Evolutionary conservation across 2,888 invertebrate genomes (phyloP), one percentile per base, ranked within the genome.

Genomic region (Mimumesa dahlbomi): DNA sequence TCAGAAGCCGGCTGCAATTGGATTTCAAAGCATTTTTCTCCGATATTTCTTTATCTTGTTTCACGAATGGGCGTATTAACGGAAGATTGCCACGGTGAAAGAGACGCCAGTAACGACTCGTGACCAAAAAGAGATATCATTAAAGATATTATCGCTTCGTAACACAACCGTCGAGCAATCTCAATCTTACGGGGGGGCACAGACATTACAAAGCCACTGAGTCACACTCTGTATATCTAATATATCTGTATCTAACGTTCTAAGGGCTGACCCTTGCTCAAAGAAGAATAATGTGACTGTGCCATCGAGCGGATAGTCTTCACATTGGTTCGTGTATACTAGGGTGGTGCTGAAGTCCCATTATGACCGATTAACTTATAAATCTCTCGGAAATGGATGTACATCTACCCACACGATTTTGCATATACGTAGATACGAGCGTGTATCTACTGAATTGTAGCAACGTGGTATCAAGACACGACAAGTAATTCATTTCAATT

Each of bases 331-430:
- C 16, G 36, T 18, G 22, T 46, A 34, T 22, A 18, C 45, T 36
- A n/a, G 49, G 57, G 52, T 57, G 38, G 40, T 45, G 45, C 29
- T 45, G 56, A 54, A 43, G 52, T 13, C 43, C 66, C 56, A 72
- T 69, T 63, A 69, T 22, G 40, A 13, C n/a, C 71, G 70, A 75
- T 74, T 67, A 75, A 71, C 61, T 54, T 54, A 63, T 62, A 68
- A 73, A 71, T 71, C 71, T 66, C 36, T 22, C 40, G 18, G 64
- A 45, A 53, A 58, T 42, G 68, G 49, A 38, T 7, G 21, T 66
- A 53, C 31, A 25, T 18, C 52, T 18, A 50, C 64, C 58, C 58
- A 71, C 63, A 57, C 59, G 49, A 45, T 34, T 45, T 31, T 40
- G 19, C 31, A 18, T 19, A 25, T 46, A 36, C 18, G 6, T 13